These are phyloP conservation scores for Syrphus vitripennis DNA, from an alignment of 2,888 invertebrate species.

Conservation along the genomic window DNA sequence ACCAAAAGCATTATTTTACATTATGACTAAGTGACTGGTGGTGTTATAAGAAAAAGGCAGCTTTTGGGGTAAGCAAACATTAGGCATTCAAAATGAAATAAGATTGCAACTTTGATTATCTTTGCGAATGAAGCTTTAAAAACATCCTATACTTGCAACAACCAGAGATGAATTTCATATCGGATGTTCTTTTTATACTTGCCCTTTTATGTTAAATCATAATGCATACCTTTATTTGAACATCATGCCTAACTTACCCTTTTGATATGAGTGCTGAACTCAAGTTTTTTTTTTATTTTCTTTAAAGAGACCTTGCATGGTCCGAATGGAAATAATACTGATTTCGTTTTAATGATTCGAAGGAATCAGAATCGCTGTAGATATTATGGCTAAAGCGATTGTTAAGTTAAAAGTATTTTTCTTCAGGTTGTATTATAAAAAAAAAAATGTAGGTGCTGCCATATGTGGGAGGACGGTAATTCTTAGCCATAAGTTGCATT, in stretches of 20 bases:
- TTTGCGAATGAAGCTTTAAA: background rate
- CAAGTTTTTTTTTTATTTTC: no score
- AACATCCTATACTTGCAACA: background rate
- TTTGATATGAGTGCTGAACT: background rate
- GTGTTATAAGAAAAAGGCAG: background rate
- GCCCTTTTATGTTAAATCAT: background rate
- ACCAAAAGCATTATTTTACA: background rate
- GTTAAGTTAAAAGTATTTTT: slow-evolving; percentile 8
- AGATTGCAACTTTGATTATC: background rate
- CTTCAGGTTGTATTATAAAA: background rate
- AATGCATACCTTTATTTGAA: background rate
- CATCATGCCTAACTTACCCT: background rate
- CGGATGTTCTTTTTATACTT: background rate
- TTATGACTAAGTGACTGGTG: background rate
- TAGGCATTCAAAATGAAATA: slow-evolving; percentile 11
- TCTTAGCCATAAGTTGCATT: slow-evolving; percentile 21
- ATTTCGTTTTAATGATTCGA: slow-evolving; percentile 33
- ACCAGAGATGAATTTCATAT: slow-evolving; percentile 7
- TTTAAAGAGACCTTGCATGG: background rate
- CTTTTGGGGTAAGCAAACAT: slow-evolving; percentile 24
- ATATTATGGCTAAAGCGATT: slow-evolving; percentile 13
- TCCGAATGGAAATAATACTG: slow-evolving; percentile 30
- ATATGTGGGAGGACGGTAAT: slow-evolving; percentile 52
- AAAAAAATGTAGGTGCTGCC: slow-evolving; percentile 43
- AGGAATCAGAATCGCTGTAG: slow-evolving; percentile 3